Percentiles rank a stretch among this genome's conserved stretches.
These are phyloP conservation scores for Trichogramma evanescens DNA, from an alignment of 2,888 invertebrate species.

Conservation along the genomic window DNA sequence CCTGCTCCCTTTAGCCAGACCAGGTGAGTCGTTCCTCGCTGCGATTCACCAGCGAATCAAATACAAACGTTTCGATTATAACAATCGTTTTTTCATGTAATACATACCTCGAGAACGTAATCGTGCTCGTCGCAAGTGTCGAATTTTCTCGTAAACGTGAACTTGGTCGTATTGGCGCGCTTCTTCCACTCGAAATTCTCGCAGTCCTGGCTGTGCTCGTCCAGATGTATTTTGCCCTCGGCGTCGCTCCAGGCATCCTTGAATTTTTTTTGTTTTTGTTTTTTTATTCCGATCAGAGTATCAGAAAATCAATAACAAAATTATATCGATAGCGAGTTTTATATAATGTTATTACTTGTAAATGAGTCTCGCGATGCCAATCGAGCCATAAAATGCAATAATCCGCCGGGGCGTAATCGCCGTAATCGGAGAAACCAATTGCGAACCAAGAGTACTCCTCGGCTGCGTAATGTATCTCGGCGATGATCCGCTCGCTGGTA, in stretches of 20 bases:
- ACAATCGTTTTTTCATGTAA: neutral
- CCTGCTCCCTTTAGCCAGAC: constrained; percentile 78
- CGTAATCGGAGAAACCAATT: constrained; percentile 79
- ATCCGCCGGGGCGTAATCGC: constrained; percentile 67
- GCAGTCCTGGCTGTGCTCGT: constrained; percentile 67
- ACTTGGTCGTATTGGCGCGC: constrained; percentile 57
- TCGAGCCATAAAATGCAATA: constrained; percentile 75
- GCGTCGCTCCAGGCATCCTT: constrained; percentile 69
- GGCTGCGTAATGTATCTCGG: constrained; percentile 39
- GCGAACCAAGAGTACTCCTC: constrained; percentile 63
- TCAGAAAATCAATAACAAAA: too few relatives aligned
- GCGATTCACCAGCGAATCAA: constrained; percentile 3
- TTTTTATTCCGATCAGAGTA: too few relatives aligned
- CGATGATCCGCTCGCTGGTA: constrained; percentile 31
- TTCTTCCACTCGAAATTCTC: constrained; percentile 52
- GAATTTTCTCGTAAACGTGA: constrained; percentile 71
- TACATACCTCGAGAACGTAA: constrained; percentile 66
- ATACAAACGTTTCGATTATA: neutral
- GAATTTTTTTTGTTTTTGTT: constrained; percentile 12
- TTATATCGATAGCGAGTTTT: neutral
- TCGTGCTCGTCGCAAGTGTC: constrained; percentile 77
- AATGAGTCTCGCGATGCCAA: constrained; percentile 55
- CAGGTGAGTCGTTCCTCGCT: constrained; percentile 86
- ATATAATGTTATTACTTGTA: constrained; percentile 47
- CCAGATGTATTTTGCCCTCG: constrained; percentile 60